Base-by-base conservation (phyloP, 2,888 invertebrate species). In the Pristionchus arcanus region DNA sequence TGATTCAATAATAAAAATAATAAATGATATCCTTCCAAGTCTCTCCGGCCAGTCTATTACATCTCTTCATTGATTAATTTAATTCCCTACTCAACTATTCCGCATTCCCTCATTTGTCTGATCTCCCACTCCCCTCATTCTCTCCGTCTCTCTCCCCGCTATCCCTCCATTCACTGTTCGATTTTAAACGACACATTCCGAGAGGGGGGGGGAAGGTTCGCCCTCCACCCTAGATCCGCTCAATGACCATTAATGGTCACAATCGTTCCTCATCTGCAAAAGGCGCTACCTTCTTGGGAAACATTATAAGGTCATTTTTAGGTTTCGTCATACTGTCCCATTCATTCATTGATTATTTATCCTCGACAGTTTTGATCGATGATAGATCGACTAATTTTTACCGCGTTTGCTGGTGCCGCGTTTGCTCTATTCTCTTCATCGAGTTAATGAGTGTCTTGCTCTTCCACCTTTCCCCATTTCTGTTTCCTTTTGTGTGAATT, bases 151-250 rank as follows among this genome's bases (percentile, higher is more conserved):
- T 53, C 71, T 81, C 85, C 16, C 84, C 55, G 55, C 85, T 85
- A 34, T 85, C 63, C 63, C 37, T 37, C 85, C 63, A 59, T 85
- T 66, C 63, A 59, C 63, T 59, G 28, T 66, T 81, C 81, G 49
- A 81, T 37, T 85, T 85, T 85, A 34, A 66, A 85, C 63, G 63
- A 85, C 63, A 85, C 85, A 63, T 85, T 85, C 55, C 85, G 63
- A 63, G 37, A 31, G 81, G 37, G 74, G 81, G 37, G 74, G n/a
- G n/a, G 42, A 42, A 81, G 81, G 74, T 81, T 81, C 81, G 49
- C 49, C 81, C 74, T 31, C 66, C 28, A 21, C n/a, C 49, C 21
- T n/a, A 81, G 81, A 81, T 81, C 53, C 49, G 21, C 31, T 85
- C 59, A 85, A 34, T 42, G 81, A 81, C 49, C 81, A 25, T 53